Conservation (phyloP, 2,113 vertebrate species). For the Psilopsiagon aymara region DNA sequence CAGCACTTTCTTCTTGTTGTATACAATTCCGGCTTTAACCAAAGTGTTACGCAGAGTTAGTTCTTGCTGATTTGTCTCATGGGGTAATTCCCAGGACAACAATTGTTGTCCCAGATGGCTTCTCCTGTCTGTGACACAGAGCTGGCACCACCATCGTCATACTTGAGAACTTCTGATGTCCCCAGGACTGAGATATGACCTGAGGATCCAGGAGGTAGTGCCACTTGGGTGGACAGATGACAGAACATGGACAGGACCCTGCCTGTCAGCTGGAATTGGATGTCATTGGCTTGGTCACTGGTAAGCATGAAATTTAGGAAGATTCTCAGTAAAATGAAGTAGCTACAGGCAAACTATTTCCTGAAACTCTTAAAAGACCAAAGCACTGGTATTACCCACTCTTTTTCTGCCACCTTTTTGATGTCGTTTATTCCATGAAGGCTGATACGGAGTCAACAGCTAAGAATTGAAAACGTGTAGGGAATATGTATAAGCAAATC, state of each 20-base stretch:
- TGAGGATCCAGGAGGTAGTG: not conserved
- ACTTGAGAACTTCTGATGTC: not conserved
- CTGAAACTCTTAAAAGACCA: not conserved
- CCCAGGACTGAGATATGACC: not conserved
- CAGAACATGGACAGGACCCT: not conserved
- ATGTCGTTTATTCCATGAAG: not conserved
- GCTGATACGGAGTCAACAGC: not conserved
- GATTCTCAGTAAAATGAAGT: not conserved
- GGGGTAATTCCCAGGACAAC: not conserved
- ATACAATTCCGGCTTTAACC: not conserved
- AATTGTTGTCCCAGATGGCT: not conserved
- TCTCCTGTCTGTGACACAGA: not conserved
- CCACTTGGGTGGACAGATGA: fast-evolving
- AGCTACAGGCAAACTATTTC: not conserved
- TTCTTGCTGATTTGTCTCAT: not conserved
- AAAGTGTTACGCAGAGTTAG: not conserved
- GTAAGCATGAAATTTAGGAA: not conserved
- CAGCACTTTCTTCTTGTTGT: not conserved
- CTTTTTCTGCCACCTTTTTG: not conserved
- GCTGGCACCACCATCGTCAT: not conserved
- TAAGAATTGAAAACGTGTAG: not conserved
- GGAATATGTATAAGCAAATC: not conserved
- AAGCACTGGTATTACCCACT: not conserved
- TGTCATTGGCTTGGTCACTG: not conserved
- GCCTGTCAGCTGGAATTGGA: not conserved